Conservation (phyloP, 1,140 invertebrate species). For the Plutomurus gul region DNA sequence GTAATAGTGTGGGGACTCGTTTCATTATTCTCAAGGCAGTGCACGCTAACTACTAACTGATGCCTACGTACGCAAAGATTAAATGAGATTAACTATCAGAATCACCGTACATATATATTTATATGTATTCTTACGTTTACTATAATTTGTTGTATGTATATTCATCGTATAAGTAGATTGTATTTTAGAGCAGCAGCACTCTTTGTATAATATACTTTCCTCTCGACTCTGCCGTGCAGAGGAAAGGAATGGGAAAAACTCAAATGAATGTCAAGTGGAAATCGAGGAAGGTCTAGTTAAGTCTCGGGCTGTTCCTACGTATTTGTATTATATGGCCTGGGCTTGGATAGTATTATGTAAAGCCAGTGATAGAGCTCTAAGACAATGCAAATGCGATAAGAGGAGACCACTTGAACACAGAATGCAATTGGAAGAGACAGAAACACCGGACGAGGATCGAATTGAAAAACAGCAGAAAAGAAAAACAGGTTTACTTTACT, state of each 20-base stretch:
- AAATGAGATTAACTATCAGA: not conserved
- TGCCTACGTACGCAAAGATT: not conserved
- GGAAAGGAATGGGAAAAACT: not conserved
- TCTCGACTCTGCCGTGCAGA: too few species aligned
- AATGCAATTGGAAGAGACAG: constrained; percentile 5
- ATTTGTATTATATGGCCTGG: too few species aligned
- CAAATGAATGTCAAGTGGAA: not conserved
- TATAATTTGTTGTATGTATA: too few species aligned
- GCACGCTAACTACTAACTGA: too few species aligned
- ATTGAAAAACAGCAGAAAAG: not conserved
- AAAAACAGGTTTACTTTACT: not conserved
- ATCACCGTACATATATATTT: too few species aligned
- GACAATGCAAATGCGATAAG: not conserved
- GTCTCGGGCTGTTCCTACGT: too few species aligned
- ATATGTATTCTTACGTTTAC: too few species aligned
- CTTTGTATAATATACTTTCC: too few species aligned
- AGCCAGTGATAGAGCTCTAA: not conserved
- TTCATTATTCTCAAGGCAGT: not conserved
- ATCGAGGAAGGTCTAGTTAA: not conserved
- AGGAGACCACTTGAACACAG: not conserved
- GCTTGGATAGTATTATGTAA: not conserved
- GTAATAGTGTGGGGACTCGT: not conserved
- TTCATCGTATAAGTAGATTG: too few species aligned
- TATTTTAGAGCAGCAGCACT: too few species aligned
- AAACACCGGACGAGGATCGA: not conserved